These are phyloP conservation scores for Gastrophysa polygoni DNA, from an alignment of 2,888 invertebrate genomes.

Conservation along the genomic window DNA sequence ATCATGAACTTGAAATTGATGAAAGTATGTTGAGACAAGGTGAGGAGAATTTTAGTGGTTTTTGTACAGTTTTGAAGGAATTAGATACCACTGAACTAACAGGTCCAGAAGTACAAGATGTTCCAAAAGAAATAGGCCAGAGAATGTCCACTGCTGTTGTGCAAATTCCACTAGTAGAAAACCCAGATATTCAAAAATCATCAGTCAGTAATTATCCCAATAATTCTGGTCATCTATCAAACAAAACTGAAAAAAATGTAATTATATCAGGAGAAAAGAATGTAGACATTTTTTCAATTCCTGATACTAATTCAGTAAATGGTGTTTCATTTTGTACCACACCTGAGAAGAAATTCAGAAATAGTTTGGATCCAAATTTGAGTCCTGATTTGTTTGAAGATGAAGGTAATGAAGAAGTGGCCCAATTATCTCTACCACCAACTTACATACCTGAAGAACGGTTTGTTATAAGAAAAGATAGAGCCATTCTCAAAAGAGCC, in stretches of 20 bases:
- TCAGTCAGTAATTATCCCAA: neutral
- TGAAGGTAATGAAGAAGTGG: conserved; percentile 41
- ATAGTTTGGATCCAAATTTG: conserved; percentile 39
- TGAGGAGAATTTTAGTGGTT: neutral
- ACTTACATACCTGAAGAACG: conserved; percentile 38
- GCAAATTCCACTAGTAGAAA: neutral
- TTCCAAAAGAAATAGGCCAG: neutral
- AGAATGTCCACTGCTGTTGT: neutral
- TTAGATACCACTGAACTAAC: neutral
- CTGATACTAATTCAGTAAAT: too few species aligned
- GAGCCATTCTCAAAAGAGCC: conserved; percentile 56
- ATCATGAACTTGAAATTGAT: neutral
- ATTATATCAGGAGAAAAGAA: too few species aligned
- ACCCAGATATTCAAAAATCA: too few species aligned
- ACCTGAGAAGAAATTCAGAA: conserved; percentile 46
- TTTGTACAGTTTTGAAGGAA: neutral
- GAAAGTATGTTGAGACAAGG: neutral
- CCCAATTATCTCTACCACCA: conserved; percentile 7
- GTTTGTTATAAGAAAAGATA: conserved; percentile 52
- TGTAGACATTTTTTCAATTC: too few species aligned
- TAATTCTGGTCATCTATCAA: neutral
- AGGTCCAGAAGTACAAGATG: neutral
- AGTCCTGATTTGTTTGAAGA: conserved; percentile 72
- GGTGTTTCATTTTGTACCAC: too few species aligned
- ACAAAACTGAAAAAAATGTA: neutral